Evolutionary conservation across 2,797 vertebrate genomes (phyloP).

Genomic region (Mionectes olivaceus): DNA sequence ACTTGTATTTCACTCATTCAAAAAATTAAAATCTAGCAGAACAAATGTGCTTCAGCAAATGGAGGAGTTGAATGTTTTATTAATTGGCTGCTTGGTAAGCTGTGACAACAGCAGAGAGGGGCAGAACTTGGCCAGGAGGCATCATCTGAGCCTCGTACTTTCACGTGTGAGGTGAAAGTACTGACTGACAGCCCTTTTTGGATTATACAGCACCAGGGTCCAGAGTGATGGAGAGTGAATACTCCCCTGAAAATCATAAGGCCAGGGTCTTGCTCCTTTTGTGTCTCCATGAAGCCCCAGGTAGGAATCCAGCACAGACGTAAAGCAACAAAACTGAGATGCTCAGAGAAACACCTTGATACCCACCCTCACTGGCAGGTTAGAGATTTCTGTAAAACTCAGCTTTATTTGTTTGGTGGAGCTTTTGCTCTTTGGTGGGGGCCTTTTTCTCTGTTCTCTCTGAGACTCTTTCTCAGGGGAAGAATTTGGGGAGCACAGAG

Average conservation of each 20-base stretch:
- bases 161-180: background rate
- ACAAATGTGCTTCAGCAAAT: background rate
- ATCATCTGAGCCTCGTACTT: background rate
- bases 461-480: background rate
- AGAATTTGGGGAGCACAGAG: background rate
- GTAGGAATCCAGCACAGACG: background rate
- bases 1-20: slow-evolving; percentile 23
- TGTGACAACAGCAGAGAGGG: background rate
- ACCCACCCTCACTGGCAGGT: background rate
- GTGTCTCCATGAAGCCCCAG: background rate
- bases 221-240: rapidly evolving
- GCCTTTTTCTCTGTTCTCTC: background rate
- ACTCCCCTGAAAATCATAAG: background rate
- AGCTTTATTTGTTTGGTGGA: background rate
- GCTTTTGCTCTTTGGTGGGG: background rate
- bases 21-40: slow-evolving; percentile 33
- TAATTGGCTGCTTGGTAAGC: background rate
- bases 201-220: background rate
- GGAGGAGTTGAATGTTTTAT: background rate
- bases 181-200: background rate
- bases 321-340: background rate
- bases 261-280: background rate
- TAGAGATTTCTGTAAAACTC: background rate
- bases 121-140: background rate
- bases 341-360: background rate